Percentiles rank a stretch among this genome's conserved stretches.
Evolutionary conservation across 2,888 invertebrate genomes (phyloP).

Genomic region (Atherix ibis): DNA sequence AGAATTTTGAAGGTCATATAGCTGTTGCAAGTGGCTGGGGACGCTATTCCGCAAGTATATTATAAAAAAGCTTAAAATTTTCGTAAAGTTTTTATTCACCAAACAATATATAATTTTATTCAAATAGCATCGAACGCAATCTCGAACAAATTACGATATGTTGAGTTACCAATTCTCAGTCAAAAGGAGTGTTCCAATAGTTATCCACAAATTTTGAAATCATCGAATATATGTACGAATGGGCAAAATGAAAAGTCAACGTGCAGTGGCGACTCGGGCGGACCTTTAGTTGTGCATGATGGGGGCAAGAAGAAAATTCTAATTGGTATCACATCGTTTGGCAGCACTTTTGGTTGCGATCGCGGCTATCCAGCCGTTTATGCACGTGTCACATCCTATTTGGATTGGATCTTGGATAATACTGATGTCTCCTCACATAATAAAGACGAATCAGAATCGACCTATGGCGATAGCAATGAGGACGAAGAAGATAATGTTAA

Average conservation of each 20-base stretch:
- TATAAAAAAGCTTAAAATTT: neutral
- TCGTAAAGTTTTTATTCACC: neutral
- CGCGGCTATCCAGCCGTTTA: conserved; percentile 1
- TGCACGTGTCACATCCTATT: conserved; percentile 1
- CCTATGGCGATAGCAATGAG: neutral
- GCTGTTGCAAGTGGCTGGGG: conserved; percentile 37
- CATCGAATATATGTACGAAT: conserved; percentile 19
- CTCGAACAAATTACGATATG: conserved; percentile 28
- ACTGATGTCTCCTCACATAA: no score
- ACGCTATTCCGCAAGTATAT: conserved; percentile 17
- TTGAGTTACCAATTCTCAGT: conserved; percentile 28
- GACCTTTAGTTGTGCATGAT: conserved; percentile 3
- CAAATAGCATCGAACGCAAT: conserved; percentile 13
- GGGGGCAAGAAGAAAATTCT: neutral
- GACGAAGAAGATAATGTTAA: neutral
- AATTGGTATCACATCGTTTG: conserved; percentile 6
- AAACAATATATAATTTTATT: neutral
- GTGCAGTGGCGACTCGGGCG: conserved; percentile 6
- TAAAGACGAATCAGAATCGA: no score
- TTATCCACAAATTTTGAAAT: conserved; percentile 28
- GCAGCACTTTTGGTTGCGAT: conserved; percentile 1
- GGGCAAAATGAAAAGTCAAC: conserved; percentile 4
- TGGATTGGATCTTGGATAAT: conserved; percentile 1
- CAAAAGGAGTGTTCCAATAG: conserved; percentile 28
- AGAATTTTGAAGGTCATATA: conserved; percentile 20